Base-by-base conservation (phyloP, 2,113 vertebrate genomes). In the Oncorhynchus masou region DNA sequence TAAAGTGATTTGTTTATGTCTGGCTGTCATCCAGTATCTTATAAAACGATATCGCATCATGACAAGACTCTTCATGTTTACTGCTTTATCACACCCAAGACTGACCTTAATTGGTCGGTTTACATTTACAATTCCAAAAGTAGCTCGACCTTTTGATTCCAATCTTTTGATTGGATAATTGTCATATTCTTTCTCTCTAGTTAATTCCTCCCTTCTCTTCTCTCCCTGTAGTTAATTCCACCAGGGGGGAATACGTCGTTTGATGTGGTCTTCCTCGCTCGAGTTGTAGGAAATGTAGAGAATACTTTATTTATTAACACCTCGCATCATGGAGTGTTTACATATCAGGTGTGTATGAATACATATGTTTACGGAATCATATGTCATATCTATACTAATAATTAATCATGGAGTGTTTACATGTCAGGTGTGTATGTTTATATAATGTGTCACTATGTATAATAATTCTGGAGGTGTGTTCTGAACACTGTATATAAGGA, bases 221-320 rank as follows among this genome's bases (percentile, higher is more conserved):
- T 86, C 85, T 88, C 49, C 75, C 85, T 85, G 76, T 90, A 99
- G 98, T 97, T 98, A 95, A 99, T 99, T 88, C 96, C 96, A 86
- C 98, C 98, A 74, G 98, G 97, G 92, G 97, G 98, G 70, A 99
- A 99, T 90, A 99, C 98, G 0, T 99, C 98, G 5, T 99, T 99
- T 71, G 98, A 99, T 93, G 98, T 99, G 6, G 98, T 99, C 90
- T 99, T 99, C 92, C 96, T 99, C 0, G 97, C 96, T 80, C 95
- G 98, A 93, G 96, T 98, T 88, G 96, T 99, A 86, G 98, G 97
- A 88, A 99, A 98, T 89, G 97, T 99, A 94, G 97, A 99, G 94
- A 99, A 99, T 91, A 99, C 97, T 90, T 98, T 99, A 99, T 99
- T 99, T 99, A 99, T 99, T 96, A 99, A 99, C 84, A 99, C 98